Conservation (phyloP, 2,113 vertebrate genomes). For the Cochlearius cochlearius region DNA sequence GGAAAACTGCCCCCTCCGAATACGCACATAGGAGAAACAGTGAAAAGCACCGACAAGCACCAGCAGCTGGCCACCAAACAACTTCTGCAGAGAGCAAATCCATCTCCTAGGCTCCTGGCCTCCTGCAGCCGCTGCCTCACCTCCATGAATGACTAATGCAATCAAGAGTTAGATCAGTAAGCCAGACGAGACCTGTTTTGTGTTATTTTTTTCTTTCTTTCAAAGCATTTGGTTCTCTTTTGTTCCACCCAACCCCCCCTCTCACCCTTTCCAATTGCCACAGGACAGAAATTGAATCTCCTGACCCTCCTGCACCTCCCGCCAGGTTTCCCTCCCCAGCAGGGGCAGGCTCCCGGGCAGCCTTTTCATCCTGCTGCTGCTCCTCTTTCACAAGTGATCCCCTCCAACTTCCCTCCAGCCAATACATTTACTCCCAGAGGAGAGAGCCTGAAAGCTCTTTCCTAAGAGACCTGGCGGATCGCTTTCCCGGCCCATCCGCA, state of each 20-base stretch:
- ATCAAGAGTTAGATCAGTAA: not conserved
- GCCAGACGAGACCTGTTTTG: not conserved
- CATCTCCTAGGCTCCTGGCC: not conserved
- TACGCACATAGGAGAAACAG: not conserved
- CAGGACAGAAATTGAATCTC: not conserved
- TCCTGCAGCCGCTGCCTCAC: not conserved
- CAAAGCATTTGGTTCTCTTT: not conserved
- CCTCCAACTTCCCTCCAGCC: not conserved
- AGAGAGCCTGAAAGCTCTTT: not conserved
- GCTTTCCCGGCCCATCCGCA: fast-evolving
- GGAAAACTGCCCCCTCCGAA: not conserved
- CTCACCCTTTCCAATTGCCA: not conserved
- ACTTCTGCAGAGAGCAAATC: not conserved
- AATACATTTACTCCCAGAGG: not conserved
- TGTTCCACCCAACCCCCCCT: not conserved
- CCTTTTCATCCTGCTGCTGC: not conserved
- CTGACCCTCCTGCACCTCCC: not conserved
- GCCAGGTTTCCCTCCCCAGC: not conserved
- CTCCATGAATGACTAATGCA: not conserved
- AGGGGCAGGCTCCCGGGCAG: not conserved
- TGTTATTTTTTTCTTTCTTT: not conserved
- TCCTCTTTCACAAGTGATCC: not conserved
- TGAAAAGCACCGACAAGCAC: not conserved
- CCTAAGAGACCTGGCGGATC: not conserved
- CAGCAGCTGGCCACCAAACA: not conserved